phyloP scores from a whole-genome alignment of 2,797 vertebrate species.

The Intellagama lesueurii region DNA sequence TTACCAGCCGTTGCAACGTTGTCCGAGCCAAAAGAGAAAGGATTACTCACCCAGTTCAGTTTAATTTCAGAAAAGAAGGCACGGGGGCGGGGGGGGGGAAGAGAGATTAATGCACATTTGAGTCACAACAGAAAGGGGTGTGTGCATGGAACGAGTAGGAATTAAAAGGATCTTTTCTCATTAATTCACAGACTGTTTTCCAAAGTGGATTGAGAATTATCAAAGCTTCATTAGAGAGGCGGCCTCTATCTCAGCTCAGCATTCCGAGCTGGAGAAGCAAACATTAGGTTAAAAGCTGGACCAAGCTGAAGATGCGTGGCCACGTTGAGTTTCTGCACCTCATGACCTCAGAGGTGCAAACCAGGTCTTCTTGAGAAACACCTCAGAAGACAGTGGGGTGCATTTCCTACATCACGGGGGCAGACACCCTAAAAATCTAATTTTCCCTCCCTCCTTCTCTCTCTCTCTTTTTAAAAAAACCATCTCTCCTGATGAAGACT shows the following conservation, averaged over 20 bases:
- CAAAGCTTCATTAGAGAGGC: neutral
- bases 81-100: neutral
- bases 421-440: neutral
- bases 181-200: neutral
- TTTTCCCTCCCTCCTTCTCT: neutral
- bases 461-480: no score
- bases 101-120: conserved; percentile 1
- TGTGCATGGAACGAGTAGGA: neutral
- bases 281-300: neutral
- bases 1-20: neutral
- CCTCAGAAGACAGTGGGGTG: neutral
- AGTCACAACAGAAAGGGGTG: neutral
- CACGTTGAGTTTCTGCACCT: accelerated
- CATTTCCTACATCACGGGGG: neutral
- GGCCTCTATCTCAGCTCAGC: no score
- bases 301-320: neutral
- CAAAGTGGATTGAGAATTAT: neutral
- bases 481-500: no score
- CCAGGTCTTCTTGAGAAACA: neutral
- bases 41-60: neutral
- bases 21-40: neutral
- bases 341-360: no score
- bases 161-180: conserved; percentile 12
- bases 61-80: neutral
- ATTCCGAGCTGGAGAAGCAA: neutral